Evolutionary conservation across 2,888 invertebrate species (phyloP).

Genomic region (Drosophila dives): DNA sequence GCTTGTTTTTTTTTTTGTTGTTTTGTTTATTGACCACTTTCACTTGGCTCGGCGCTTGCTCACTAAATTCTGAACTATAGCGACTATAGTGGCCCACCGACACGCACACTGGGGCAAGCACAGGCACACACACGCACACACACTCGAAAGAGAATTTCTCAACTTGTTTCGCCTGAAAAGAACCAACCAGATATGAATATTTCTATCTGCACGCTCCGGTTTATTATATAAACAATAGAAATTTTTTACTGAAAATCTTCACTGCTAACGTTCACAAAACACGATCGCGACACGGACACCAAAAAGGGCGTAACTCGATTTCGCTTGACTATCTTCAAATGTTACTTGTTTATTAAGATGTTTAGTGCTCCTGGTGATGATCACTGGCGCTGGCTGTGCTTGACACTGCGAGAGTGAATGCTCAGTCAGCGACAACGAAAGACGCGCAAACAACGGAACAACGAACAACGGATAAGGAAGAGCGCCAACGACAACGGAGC

Average conservation of each 20-base stretch:
- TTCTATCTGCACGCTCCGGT: conserved; percentile 40
- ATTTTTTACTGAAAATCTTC: conserved; percentile 39
- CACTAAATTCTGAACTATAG: conserved; percentile 63
- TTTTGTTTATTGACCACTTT: conserved; percentile 58
- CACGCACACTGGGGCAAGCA: conserved; percentile 62
- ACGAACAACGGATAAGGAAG: conserved; percentile 40
- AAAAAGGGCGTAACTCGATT: conserved; percentile 13
- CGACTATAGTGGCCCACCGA: conserved; percentile 66
- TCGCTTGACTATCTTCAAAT: not conserved
- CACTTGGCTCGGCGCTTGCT: conserved; percentile 65
- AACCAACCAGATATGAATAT: conserved; percentile 67
- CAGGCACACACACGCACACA: conserved; percentile 35
- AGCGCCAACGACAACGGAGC: conserved; percentile 25
- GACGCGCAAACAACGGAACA: conserved; percentile 64
- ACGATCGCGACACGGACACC: conserved; percentile 26
- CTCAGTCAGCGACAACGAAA: conserved; percentile 65
- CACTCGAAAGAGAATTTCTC: conserved; percentile 55
- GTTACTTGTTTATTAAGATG: conserved; percentile 14
- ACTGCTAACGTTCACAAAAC: conserved; percentile 45
- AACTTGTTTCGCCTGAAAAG: conserved; percentile 69
- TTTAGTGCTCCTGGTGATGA: conserved; percentile 47
- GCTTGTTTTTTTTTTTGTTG: conserved; percentile 17
- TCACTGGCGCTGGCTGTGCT: conserved; percentile 64
- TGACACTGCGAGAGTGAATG: conserved; percentile 64
- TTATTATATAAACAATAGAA: conserved; percentile 72